Evolutionary conservation across 2,113 vertebrate genomes (phyloP).

Genomic region (Pitta sordida): DNA sequence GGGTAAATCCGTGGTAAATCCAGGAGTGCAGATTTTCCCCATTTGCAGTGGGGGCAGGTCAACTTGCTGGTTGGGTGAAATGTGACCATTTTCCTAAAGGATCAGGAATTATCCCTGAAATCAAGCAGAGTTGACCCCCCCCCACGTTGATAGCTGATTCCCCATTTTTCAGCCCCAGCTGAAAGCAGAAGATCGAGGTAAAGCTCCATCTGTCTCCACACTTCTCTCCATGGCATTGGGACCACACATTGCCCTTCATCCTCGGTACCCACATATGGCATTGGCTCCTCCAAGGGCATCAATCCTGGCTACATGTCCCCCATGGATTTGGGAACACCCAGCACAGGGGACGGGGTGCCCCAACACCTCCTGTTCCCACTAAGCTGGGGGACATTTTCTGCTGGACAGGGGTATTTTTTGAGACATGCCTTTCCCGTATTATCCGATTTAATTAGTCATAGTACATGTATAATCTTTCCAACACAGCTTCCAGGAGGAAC

Average conservation of each 20-base stretch:
- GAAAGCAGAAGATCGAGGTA: neutral
- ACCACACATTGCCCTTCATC: accelerated
- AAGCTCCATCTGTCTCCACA: neutral
- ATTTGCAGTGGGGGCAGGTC: neutral
- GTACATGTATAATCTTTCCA: neutral
- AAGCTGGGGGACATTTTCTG: neutral
- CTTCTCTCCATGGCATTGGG: accelerated
- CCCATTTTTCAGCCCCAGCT: neutral
- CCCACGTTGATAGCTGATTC: neutral
- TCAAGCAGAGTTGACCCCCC: neutral
- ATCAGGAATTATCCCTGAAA: neutral
- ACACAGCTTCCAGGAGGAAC: neutral
- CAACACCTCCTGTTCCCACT: neutral
- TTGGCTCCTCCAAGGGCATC: accelerated
- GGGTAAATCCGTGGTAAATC: neutral
- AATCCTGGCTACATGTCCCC: accelerated
- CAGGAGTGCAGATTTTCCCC: neutral
- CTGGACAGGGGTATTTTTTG: neutral
- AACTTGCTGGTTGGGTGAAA: neutral
- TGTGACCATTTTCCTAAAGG: neutral
- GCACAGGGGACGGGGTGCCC: neutral
- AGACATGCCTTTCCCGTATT: neutral
- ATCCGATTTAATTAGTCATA: neutral
- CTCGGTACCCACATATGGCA: accelerated
- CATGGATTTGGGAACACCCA: accelerated